phyloP scores from a whole-genome alignment of 2,888 invertebrate genomes.

The Morpho achilles region DNA sequence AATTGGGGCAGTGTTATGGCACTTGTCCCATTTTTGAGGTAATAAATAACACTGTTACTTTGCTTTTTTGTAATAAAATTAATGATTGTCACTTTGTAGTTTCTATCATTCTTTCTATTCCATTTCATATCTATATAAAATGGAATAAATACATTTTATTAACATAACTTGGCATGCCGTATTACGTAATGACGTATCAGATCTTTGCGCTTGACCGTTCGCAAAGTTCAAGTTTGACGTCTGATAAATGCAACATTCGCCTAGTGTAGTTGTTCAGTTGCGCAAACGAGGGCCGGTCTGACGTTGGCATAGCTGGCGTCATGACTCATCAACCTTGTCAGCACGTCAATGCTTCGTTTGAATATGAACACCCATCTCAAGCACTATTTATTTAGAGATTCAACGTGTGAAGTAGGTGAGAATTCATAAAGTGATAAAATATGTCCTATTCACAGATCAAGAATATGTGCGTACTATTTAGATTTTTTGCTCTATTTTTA shows the following conservation, averaged over 20 bases:
- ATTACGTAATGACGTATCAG: constrained; percentile 10
- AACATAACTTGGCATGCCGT: constrained; percentile 3
- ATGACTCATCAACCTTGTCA: constrained; percentile 58
- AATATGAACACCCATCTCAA: constrained; percentile 50
- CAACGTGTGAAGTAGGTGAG: constrained; percentile 40
- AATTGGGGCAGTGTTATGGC: no score
- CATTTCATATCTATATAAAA: background rate
- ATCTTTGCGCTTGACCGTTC: constrained; percentile 59
- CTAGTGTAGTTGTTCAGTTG: constrained; percentile 37
- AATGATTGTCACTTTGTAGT: no score
- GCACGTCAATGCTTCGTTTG: constrained; percentile 57
- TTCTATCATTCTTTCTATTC: no score
- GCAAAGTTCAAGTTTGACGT: constrained; percentile 59
- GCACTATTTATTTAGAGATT: constrained; percentile 54
- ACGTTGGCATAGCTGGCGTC: constrained; percentile 41
- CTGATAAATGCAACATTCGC: constrained; percentile 30
- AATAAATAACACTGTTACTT: no score
- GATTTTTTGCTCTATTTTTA: no score
- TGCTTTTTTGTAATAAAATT: no score
- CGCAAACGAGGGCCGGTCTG: constrained; percentile 41
- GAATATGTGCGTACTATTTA: background rate
- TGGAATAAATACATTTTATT: constrained; percentile 3
- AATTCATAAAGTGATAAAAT: constrained; percentile 33
- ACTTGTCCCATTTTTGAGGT: no score
- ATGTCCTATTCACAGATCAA: constrained; percentile 2